Evolutionary conservation across 2,113 vertebrate genomes (phyloP), one percentile per base, ranked within the genome.

Genomic region (Charadrius vociferus): DNA sequence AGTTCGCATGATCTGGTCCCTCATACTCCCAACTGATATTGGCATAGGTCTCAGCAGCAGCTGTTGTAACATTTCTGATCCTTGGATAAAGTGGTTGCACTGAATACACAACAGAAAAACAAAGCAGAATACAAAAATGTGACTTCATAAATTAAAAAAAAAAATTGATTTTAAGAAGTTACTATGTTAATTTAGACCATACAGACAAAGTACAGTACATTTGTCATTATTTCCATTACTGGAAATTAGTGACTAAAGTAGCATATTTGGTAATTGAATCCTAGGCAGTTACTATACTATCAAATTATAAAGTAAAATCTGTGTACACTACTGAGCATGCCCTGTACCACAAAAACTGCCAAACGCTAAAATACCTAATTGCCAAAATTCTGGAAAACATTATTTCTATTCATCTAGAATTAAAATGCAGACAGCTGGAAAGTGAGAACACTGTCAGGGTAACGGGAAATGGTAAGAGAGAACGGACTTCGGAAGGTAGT

Each of bases 21-120:
- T 98, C 98, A 99, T 99, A 99, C 92, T 99, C 98, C 99, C 99
- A 99, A 99, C 98, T 99, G 99, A 99, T 98, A 98, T 98, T 98
- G 95, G 98, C 98, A 98, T 98, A 99, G 75, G 98, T 99, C 97
- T 99, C 98, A 97, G 97, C 98, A 74, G 98, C 91, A 94, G 98
- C 97, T 56, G 98, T 98, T 98, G 97, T 99, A 98, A 99, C 83
- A 98, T 99, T 99, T 97, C 98, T 98, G 97, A 99, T 99, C 97
- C 96, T 98, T 89, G 98, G 98, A 96, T 97, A 98, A 96, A 96
- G 95, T 55, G 98, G 98, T 94, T 78, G 97, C 97, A 97, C 99
- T 99, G 98, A 98, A 98, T 97, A 98, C 75, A 97, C 86, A 97
- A 99, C 66, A 98, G 98, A 98, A 98, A 99, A 98, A 99, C 91